Conservation (phyloP, 2,888 invertebrate genomes). For the Phortica magna region DNA sequence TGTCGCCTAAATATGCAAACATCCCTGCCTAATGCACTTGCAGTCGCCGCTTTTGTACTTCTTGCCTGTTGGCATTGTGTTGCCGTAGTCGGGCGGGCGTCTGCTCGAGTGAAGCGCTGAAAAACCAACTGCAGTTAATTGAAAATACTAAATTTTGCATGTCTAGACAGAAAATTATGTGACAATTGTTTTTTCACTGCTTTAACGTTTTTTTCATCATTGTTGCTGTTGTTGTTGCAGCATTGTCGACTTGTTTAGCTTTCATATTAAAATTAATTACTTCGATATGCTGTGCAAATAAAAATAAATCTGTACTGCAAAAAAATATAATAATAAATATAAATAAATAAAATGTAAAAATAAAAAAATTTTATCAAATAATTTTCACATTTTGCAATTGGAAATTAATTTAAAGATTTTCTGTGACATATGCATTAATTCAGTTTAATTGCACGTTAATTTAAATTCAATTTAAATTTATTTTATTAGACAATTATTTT, state of each 20-base stretch:
- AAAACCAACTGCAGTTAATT: constrained; percentile 72
- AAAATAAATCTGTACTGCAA: constrained; percentile 47
- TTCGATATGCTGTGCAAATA: constrained; percentile 58
- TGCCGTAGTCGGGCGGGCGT: not conserved
- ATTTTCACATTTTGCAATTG: constrained; percentile 33
- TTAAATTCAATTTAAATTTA: constrained; percentile 3
- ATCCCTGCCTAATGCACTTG: constrained; percentile 16
- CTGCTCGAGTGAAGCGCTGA: constrained; percentile 31
- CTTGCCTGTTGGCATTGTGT: not conserved
- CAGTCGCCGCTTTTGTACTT: constrained; percentile 14
- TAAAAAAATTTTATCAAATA: constrained; percentile 16
- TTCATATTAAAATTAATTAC: constrained; percentile 75
- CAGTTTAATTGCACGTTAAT: constrained; percentile 1
- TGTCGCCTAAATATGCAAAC: constrained; percentile 17
- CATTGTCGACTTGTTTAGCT: constrained; percentile 61
- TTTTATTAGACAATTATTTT: not conserved
- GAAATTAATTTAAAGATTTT: constrained; percentile 15
- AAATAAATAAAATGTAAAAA: constrained; percentile 14
- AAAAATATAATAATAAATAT: constrained; percentile 11
- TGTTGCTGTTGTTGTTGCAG: constrained; percentile 36
- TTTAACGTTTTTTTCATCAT: not conserved
- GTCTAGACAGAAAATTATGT: constrained; percentile 77
- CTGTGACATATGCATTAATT: not conserved
- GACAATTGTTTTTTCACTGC: constrained; percentile 67
- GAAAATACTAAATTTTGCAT: constrained; percentile 77